Evolutionary conservation across 2,888 invertebrate genomes (phyloP).

Genomic region (Fragum sueziense): DNA sequence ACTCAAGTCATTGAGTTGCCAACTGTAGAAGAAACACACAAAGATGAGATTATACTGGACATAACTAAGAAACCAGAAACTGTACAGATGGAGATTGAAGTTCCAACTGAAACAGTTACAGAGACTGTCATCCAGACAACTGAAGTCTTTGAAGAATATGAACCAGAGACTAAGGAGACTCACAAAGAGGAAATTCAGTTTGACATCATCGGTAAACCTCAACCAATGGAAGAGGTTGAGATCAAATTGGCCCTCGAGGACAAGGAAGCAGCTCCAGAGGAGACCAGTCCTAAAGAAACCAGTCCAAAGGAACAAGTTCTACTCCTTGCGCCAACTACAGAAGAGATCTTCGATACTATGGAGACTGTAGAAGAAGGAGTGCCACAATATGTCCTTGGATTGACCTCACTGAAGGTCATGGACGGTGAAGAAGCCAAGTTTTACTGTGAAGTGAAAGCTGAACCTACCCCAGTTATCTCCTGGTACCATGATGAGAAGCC

Average conservation of each 20-base stretch:
- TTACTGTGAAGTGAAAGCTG: constrained; percentile 76
- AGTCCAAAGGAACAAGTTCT: constrained; percentile 49
- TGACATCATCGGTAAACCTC: constrained; percentile 63
- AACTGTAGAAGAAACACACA: constrained; percentile 59
- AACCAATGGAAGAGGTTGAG: constrained; percentile 58
- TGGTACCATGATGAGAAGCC: constrained; percentile 94
- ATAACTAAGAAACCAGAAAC: constrained; percentile 62
- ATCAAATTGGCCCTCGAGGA: constrained; percentile 61
- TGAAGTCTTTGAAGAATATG: constrained; percentile 61
- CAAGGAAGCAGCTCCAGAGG: no score
- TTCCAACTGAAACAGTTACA: constrained; percentile 54
- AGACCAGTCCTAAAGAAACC: constrained; percentile 57
- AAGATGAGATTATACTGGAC: constrained; percentile 68
- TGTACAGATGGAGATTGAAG: constrained; percentile 60
- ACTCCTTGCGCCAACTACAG: constrained; percentile 56
- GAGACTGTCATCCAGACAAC: constrained; percentile 26
- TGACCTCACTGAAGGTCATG: constrained; percentile 91
- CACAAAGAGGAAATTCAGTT: constrained; percentile 63
- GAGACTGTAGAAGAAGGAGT: constrained; percentile 84
- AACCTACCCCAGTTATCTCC: constrained; percentile 84
- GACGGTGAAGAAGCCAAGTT: constrained; percentile 94
- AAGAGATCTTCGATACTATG: constrained; percentile 80
- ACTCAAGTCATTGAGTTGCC: constrained; percentile 49
- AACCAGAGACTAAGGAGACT: constrained; percentile 55
- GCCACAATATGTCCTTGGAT: constrained; percentile 89